phyloP scores from a whole-genome alignment of 2,888 invertebrate genomes.

The Acanthosepion esculentum region DNA sequence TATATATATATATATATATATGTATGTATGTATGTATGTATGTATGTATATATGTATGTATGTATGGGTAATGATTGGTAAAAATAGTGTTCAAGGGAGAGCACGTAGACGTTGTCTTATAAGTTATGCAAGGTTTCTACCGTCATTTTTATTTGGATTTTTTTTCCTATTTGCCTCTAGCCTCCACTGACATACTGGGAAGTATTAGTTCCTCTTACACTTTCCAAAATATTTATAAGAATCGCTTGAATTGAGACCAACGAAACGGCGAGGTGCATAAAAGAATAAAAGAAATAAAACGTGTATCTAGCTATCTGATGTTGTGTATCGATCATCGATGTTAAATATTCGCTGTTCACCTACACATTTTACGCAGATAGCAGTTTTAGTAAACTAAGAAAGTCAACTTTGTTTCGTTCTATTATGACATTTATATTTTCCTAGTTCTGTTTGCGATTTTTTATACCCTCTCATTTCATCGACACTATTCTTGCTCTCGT shows the following conservation, averaged over 20 bases:
- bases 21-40: too few species aligned
- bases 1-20: too few species aligned
- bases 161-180: not conserved
- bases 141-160: not conserved
- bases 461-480: too few species aligned
- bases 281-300: not conserved
- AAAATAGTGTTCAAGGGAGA: too few species aligned
- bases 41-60: too few species aligned
- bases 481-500: too few species aligned
- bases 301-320: too few species aligned
- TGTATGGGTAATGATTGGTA: too few species aligned
- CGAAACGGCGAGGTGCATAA: not conserved
- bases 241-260: not conserved
- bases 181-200: not conserved
- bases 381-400: not conserved
- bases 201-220: not conserved
- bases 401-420: too few species aligned
- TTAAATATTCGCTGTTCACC: not conserved
- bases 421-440: too few species aligned
- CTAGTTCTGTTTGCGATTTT: too few species aligned
- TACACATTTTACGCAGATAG: not conserved
- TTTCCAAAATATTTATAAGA: not conserved
- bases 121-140: not conserved
- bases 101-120: not conserved
- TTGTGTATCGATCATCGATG: not conserved